A percentile compares a stretch with the other conserved stretches of the same genome.
Evolutionary conservation across 2,888 invertebrate genomes (phyloP).

Genomic region (Ernsta delagoae): DNA sequence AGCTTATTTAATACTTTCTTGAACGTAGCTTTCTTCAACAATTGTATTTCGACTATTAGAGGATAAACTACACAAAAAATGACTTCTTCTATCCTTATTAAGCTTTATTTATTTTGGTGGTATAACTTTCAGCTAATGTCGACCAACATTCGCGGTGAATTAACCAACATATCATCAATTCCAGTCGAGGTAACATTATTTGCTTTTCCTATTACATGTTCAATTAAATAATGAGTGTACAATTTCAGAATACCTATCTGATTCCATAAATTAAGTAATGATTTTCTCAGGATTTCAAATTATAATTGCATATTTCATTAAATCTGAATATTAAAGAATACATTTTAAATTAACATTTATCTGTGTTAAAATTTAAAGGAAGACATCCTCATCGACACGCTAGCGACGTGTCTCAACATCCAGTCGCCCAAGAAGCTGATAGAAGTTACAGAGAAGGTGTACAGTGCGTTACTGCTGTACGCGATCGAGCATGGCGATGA

Average conservation of each 20-base stretch:
- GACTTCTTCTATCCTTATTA: too few species aligned
- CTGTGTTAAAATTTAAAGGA: conserved; percentile 56
- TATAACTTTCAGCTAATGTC: conserved; percentile 87
- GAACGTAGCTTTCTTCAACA: too few species aligned
- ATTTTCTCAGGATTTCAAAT: too few species aligned
- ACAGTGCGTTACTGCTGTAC: conserved; percentile 67
- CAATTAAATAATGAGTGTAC: too few species aligned
- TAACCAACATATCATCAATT: conserved; percentile 82
- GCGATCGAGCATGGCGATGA: conserved; percentile 70
- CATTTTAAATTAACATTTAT: too few species aligned
- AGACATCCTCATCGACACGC: conserved; percentile 81
- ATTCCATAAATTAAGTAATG: too few species aligned
- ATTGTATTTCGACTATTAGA: too few species aligned
- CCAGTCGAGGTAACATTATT: conserved; percentile 59
- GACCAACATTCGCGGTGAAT: conserved; percentile 91
- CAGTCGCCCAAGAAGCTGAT: conserved; percentile 74
- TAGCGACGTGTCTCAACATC: conserved; percentile 83
- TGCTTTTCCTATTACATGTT: too few species aligned
- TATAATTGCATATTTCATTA: too few species aligned
- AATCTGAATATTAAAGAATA: too few species aligned
- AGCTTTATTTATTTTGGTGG: not conserved
- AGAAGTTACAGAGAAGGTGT: conserved; percentile 73
- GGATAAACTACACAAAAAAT: not conserved
- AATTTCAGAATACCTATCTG: too few species aligned
- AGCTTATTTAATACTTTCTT: too few species aligned